phyloP scores from a whole-genome alignment of 1,140 invertebrate species.

The Riptortus pedestris region DNA sequence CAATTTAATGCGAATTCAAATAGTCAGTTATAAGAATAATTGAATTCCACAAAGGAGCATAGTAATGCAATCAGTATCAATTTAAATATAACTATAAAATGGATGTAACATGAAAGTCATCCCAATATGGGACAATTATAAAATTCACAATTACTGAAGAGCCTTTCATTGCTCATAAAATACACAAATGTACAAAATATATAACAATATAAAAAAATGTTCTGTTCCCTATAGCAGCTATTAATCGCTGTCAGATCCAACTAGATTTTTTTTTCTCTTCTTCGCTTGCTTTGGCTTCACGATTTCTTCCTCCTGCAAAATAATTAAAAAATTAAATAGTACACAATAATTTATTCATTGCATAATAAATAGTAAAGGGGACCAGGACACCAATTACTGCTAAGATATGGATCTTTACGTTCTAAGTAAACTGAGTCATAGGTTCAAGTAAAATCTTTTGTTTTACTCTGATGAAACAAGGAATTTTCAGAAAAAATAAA shows the following conservation, averaged over 20 bases:
- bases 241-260: conserved; percentile 78
- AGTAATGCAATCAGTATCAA: neutral
- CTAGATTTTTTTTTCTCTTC: conserved; percentile 68
- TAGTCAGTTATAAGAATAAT: no score
- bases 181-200: conserved; percentile 14
- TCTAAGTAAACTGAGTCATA: no score
- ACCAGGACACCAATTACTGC: no score
- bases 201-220: neutral
- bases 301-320: conserved; percentile 63
- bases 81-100: neutral
- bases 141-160: neutral
- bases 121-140: conserved; percentile 15
- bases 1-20: neutral
- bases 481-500: no score
- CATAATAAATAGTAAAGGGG: neutral
- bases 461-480: no score
- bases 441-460: no score
- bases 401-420: no score
- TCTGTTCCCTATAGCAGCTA: neutral
- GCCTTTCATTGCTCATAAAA: conserved; percentile 2
- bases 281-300: conserved; percentile 73
- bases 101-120: neutral
- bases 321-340: conserved; percentile 33
- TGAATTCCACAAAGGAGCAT: neutral
- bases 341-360: conserved; percentile 30